Conservation (phyloP, 2,113 vertebrate species). For the Cochlearius cochlearius region DNA sequence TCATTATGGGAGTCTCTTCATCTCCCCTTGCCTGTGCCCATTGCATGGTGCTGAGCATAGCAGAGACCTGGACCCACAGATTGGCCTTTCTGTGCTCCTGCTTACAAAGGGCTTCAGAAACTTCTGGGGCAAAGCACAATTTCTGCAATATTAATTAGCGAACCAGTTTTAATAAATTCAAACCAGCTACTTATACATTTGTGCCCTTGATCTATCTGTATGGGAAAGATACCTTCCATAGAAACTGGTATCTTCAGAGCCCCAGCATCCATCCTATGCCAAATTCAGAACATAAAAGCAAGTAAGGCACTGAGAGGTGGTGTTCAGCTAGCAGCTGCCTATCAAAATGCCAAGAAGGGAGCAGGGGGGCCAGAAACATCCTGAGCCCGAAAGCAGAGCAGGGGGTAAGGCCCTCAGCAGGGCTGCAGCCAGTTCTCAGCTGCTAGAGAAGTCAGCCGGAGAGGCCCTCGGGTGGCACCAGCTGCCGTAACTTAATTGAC, state of each 20-base stretch:
- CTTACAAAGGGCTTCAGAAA: neutral
- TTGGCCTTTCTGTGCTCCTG: neutral
- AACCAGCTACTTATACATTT: neutral
- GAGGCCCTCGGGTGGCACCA: neutral
- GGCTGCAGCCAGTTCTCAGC: neutral
- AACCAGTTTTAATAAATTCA: neutral
- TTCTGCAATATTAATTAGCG: neutral
- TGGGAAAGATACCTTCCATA: neutral
- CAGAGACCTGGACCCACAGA: neutral
- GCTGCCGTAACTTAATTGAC: accelerated
- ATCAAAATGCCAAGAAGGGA: neutral
- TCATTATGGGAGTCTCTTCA: accelerated
- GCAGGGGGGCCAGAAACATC: neutral
- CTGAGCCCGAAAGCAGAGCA: neutral
- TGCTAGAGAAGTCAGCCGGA: neutral
- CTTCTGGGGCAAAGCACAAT: neutral
- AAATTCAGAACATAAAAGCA: neutral
- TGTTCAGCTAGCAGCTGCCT: neutral
- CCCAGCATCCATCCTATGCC: neutral
- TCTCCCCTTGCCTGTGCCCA: neutral
- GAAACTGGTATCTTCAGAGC: neutral
- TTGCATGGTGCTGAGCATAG: accelerated
- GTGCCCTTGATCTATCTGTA: neutral
- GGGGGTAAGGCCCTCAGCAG: neutral
- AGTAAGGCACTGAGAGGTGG: accelerated